These are phyloP conservation scores for Sebastes itinus DNA, from an alignment of 2,797 vertebrate species.

Conservation along the genomic window DNA sequence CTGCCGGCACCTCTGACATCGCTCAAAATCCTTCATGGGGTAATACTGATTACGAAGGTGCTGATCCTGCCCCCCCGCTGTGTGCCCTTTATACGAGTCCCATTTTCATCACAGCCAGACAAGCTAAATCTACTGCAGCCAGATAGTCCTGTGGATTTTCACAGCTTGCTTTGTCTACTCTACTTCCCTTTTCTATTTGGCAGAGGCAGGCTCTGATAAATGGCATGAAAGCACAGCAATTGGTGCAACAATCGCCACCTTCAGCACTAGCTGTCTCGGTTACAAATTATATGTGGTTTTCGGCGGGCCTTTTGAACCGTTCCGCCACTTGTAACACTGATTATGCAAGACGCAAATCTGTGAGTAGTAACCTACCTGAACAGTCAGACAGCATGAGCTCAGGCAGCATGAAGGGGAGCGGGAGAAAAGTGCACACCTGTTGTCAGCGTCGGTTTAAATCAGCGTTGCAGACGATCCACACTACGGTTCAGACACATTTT, in stretches of 20 bases:
- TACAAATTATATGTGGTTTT: conserved; percentile 25
- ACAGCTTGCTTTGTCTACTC: conserved; percentile 69
- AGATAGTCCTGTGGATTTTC: conserved; percentile 65
- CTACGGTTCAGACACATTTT: conserved; percentile 30
- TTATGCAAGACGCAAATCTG: conserved; percentile 2
- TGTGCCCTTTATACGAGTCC: conserved; percentile 71
- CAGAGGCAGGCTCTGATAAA: conserved; percentile 55
- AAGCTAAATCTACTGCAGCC: conserved; percentile 70
- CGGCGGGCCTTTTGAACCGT: not conserved
- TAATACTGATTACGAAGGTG: conserved; percentile 57
- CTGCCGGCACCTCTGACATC: conserved; percentile 43
- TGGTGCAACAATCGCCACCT: conserved; percentile 57
- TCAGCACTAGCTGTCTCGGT: conserved; percentile 36
- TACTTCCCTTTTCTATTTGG: conserved; percentile 62
- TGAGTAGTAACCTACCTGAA: not conserved
- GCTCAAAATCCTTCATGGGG: conserved; percentile 37
- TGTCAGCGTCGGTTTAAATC: not conserved
- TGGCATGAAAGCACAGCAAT: conserved; percentile 52
- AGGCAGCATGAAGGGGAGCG: not conserved
- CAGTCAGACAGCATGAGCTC: not conserved
- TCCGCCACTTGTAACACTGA: not conserved
- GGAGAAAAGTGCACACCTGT: not conserved
- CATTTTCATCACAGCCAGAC: conserved; percentile 79
- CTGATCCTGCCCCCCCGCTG: conserved; percentile 62
- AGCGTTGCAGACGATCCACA: not conserved